These are phyloP conservation scores for Athene cunicularia DNA, from an alignment of 2,113 vertebrate genomes.

Conservation along the genomic window DNA sequence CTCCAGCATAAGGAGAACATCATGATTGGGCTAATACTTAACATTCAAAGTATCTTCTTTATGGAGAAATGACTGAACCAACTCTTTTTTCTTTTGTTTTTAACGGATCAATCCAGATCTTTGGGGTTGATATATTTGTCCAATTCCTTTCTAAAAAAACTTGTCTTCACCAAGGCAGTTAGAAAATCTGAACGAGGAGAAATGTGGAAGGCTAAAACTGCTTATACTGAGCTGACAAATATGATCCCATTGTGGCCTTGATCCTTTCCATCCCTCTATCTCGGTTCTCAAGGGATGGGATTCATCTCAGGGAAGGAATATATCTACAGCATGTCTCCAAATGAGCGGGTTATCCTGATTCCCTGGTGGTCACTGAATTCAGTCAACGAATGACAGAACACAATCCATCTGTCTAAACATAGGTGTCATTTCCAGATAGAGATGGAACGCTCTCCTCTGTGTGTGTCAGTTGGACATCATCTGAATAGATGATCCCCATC, in stretches of 20 bases:
- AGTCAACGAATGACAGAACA: not conserved
- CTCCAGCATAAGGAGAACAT: not conserved
- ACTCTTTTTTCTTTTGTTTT: not conserved
- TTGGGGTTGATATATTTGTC: not conserved
- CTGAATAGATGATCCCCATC: no score
- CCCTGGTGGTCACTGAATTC: not conserved
- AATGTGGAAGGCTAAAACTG: not conserved
- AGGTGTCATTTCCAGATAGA: not conserved
- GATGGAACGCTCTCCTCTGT: not conserved
- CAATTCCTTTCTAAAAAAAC: not conserved
- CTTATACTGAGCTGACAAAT: not conserved
- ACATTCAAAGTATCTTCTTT: not conserved
- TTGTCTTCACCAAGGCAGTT: not conserved
- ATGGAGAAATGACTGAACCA: not conserved
- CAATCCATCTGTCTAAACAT: rapidly evolving
- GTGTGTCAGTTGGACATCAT: not conserved
- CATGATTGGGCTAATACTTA: not conserved
- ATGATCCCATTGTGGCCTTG: not conserved
- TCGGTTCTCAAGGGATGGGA: not conserved
- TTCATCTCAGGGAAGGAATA: not conserved
- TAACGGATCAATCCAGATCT: not conserved
- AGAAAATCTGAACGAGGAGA: not conserved
- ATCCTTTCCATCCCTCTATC: not conserved
- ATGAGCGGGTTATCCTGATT: rapidly evolving
- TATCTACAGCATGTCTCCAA: not conserved